Evolutionary conservation across 2,797 vertebrate genomes (phyloP), one percentile per base, ranked within the genome.

Genomic region (Erithacus rubecula): DNA sequence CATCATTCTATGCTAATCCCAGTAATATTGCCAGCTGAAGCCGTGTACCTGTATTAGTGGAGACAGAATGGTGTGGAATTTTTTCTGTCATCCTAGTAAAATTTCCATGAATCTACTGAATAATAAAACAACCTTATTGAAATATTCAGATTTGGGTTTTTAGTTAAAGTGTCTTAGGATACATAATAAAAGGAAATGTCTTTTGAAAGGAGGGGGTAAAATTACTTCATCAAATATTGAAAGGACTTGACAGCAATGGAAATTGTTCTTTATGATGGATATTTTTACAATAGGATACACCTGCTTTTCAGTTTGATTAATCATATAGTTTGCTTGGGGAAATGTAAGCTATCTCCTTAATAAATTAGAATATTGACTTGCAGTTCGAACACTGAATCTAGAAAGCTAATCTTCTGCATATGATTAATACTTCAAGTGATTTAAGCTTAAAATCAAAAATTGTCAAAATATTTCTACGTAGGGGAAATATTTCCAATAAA

Each of bases 111-210:
- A 98, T 98, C 98, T 99, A 97, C 98, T 99, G 99, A 99, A 99
- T 99, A 99, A 99, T 99, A 99, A 99, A 99, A 99, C 98, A 98
- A 96, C 98, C 98, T 98, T 98, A 99, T 99, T 99, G 98, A 99
- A 99, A 99, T 99, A 99, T 99, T 99, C 99, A 99, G 98, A 99
- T 99, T 99, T 99, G 98, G 98, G 98, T 98, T 99, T 98, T 98
- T 98, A 99, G 98, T 99, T 99, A 99, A 99, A 98, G 98, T 98
- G 98, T 99, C 98, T 99, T 98, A 99, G 98, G 99, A 99, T 98
- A 99, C 87, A 99, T 99, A 99, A 99, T 99, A 99, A 99, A 99
- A 98, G 97, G 98, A 98, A 98, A 98, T 96, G 97, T 97, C 83
- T 86, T 98, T 98, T 98, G 96, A 95, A 98, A 98, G 94, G 96